Conservation (phyloP, 2,797 vertebrate genomes). For the Diplodus sargus region DNA sequence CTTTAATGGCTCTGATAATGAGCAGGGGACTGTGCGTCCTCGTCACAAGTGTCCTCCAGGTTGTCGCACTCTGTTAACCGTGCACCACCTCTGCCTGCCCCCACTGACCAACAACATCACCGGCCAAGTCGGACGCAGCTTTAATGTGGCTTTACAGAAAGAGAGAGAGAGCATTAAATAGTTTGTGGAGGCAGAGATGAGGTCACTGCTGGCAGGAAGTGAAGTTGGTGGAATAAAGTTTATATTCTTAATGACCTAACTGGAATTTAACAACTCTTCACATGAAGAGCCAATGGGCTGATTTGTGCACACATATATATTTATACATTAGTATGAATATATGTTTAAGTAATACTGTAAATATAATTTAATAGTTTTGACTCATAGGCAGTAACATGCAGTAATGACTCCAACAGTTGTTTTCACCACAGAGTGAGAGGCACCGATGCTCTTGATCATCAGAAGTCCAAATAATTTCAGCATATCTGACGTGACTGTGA, state of each 20-base stretch:
- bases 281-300: constrained; percentile 18
- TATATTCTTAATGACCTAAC: constrained; percentile 41
- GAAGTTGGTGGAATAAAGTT: constrained; percentile 47
- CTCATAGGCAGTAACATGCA: background rate
- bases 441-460: constrained; percentile 27
- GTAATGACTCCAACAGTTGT: constrained; percentile 38
- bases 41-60: constrained; percentile 70
- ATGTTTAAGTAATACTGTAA: constrained; percentile 13
- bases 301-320: constrained; percentile 29
- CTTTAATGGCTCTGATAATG: constrained; percentile 82
- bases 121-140: constrained; percentile 41
- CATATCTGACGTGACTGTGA: background rate
- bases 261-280: constrained; percentile 47
- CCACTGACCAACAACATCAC: constrained; percentile 48
- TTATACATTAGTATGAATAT: constrained; percentile 15
- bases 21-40: constrained; percentile 74
- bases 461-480: constrained; percentile 13
- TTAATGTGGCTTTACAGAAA: constrained; percentile 48
- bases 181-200: constrained; percentile 53
- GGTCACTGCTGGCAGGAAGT: constrained; percentile 52
- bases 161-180: constrained; percentile 60
- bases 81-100: constrained; percentile 53
- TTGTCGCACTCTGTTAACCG: constrained; percentile 68
- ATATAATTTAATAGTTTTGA: constrained; percentile 9
- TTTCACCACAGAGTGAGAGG: constrained; percentile 22